Conservation (phyloP, 2,888 invertebrate species). For the Augochlorella aurata region DNA sequence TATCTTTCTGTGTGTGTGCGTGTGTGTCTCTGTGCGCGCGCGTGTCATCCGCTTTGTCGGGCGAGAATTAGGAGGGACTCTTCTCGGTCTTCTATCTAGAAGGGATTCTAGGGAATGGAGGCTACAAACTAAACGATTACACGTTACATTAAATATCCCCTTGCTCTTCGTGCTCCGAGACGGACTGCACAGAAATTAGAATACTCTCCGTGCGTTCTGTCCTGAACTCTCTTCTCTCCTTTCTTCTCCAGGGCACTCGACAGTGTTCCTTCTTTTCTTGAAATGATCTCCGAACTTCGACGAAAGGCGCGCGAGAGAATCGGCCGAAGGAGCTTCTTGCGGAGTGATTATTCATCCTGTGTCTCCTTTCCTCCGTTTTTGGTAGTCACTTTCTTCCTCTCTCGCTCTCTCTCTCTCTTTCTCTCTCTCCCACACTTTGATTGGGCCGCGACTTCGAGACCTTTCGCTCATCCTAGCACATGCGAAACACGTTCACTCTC, state of each 20-base stretch:
- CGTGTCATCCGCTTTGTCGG: slow-evolving; percentile 30
- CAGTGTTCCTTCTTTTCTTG: slow-evolving; percentile 15
- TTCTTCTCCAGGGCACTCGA: slow-evolving; percentile 10
- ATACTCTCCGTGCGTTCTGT: slow-evolving; percentile 8
- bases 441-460: slow-evolving; percentile 48
- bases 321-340: slow-evolving; percentile 42
- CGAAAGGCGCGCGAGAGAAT: slow-evolving; percentile 37
- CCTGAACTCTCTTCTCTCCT: background rate
- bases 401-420: background rate
- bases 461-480: slow-evolving; percentile 58
- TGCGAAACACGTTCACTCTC: slow-evolving; percentile 48
- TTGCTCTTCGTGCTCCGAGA: slow-evolving; percentile 51
- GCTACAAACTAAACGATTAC: slow-evolving; percentile 76
- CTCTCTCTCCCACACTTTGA: slow-evolving; percentile 17
- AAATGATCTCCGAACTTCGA: slow-evolving; percentile 37
- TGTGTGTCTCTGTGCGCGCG: background rate
- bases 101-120: slow-evolving; percentile 57
- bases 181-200: slow-evolving; percentile 44
- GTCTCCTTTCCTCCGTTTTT: background rate
- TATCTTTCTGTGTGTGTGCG: background rate
- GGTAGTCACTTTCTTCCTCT: background rate
- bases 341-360: slow-evolving; percentile 12
- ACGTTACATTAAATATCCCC: slow-evolving; percentile 72
- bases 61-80: slow-evolving; percentile 58
- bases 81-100: slow-evolving; percentile 61